A percentile compares a stretch with the other conserved stretches of the same genome.
phyloP scores from a whole-genome alignment of 2,888 invertebrate genomes.

The Mesoligia furuncula region DNA sequence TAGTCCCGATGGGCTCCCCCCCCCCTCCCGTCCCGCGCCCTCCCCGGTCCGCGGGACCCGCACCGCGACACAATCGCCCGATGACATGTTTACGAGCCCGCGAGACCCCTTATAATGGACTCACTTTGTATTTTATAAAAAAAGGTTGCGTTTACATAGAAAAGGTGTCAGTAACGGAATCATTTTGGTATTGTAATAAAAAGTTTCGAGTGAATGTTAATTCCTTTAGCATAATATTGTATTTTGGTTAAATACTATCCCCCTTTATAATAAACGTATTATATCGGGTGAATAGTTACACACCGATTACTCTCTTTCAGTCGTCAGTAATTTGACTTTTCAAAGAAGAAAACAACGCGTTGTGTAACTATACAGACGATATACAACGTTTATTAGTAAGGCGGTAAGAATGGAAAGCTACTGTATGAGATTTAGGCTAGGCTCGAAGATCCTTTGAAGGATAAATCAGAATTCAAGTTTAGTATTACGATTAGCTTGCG shows the following conservation, averaged over 20 bases:
- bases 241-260: background rate
- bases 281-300: too few species aligned
- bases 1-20: conserved; percentile 60
- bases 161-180: conserved; percentile 44
- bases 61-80: conserved; percentile 67
- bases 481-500: too few species aligned
- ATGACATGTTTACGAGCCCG: conserved; percentile 80
- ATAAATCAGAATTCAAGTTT: background rate
- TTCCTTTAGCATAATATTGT: conserved; percentile 19
- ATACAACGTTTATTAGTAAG: too few species aligned
- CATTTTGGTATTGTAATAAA: conserved; percentile 37
- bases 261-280: too few species aligned
- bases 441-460: background rate
- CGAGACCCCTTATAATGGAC: conserved; percentile 59
- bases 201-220: conserved; percentile 20
- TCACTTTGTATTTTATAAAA: conserved; percentile 62
- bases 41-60: conserved; percentile 1
- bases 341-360: too few species aligned
- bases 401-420: background rate
- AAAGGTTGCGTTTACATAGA: conserved; percentile 50
- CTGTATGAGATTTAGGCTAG: background rate
- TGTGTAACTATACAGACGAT: too few species aligned
- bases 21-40: conserved; percentile 27
- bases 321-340: too few species aligned
- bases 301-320: too few species aligned